Evolutionary conservation across 2,113 vertebrate genomes (phyloP).

Genomic region (Meleagris gallopavo): DNA sequence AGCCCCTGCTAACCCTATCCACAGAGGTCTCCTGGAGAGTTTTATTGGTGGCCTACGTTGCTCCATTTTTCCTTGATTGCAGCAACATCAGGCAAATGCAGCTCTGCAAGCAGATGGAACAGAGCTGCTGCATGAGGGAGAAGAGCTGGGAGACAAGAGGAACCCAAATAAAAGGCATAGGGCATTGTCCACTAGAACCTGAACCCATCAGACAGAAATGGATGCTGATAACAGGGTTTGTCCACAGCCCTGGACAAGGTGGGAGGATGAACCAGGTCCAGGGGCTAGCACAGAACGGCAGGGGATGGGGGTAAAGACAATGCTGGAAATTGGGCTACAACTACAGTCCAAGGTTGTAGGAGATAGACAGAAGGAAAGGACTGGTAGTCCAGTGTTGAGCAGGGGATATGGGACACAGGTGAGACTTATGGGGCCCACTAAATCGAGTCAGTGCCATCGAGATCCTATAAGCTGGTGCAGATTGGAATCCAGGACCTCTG

Average conservation of each 20-base stretch:
- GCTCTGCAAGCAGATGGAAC: neutral
- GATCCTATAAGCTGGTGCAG: neutral
- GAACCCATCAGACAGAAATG: neutral
- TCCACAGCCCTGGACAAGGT: neutral
- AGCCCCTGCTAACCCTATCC: neutral
- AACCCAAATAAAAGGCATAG: neutral
- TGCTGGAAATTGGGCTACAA: neutral
- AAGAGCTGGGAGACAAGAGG: neutral
- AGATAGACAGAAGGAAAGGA: neutral
- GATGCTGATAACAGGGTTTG: neutral
- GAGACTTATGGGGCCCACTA: accelerated
- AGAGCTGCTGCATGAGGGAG: neutral
- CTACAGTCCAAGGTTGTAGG: neutral
- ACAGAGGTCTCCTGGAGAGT: neutral
- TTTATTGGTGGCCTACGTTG: neutral
- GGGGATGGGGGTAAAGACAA: neutral
- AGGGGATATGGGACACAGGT: neutral
- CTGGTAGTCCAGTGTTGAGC: neutral
- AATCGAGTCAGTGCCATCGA: accelerated
- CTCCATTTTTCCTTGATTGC: neutral
- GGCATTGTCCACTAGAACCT: neutral
- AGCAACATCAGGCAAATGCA: neutral
- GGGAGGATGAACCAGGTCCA: neutral
- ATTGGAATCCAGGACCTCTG: neutral
- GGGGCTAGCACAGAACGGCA: neutral